Base-by-base conservation (phyloP, 2,888 invertebrate genomes). In the Folsomia candida region DNA sequence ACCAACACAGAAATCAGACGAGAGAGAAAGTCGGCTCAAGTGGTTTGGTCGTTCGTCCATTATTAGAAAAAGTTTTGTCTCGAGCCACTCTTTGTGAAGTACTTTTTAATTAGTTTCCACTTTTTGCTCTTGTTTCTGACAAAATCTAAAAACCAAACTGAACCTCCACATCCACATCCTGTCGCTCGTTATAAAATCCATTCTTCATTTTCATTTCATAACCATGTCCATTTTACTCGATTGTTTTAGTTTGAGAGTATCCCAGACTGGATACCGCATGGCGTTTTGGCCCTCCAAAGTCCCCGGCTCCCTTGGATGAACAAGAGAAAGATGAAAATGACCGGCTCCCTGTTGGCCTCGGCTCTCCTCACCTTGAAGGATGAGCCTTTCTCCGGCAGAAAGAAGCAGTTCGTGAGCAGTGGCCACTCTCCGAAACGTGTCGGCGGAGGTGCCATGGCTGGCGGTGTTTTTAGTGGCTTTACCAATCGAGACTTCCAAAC, bases 261-360 rank as follows among this genome's bases (percentile, higher is more conserved):
- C 29, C 78, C 77, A 47, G 80, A 80, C 14, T 80, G 79, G 79
- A 74, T 79, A 67, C 80, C 80, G 18, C 77, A 73, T 61, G 80
- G 80, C 54, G 77, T 80, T 29, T 72, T 80, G 2, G 78, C 80
- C 18, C 76, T 80, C 27, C 74, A 78, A 14, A 73, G 76, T 62
- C 79, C 80, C 18, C 75, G 74, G 9, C 37, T 58, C 1, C 70
- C 68, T 59, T 72, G 73, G 25, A 74, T 72, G n/a, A 72, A 77
- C 24, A 76, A 76, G 9, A 68, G 73, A 3, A 73, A 76, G 22
- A 77, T 77, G 77, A 76, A 73, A 67, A 71, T 73, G 1, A 73
- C 78, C 24, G 80, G 80, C 57, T 77, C 78, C 58, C 69, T 78
- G 25, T 57, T 80, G 28, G 78, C 78, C 2, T 76, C 77, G 4